phyloP scores from a whole-genome alignment of 2,797 vertebrate genomes.

The Poecile montanus region DNA sequence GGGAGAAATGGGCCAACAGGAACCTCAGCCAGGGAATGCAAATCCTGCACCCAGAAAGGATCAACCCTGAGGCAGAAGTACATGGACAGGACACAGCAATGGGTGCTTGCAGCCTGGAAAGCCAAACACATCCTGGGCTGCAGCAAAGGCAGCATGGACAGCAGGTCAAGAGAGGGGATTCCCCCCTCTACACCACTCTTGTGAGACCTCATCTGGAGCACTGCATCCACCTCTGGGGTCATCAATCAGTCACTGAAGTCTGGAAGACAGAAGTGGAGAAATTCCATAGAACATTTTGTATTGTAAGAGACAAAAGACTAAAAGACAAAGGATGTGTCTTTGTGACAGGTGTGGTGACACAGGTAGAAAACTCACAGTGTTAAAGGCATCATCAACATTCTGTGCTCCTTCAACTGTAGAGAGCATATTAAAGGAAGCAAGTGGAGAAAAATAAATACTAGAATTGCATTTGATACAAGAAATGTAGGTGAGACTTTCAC shows the following conservation, averaged over 20 bases:
- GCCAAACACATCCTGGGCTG: background rate
- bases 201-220: background rate
- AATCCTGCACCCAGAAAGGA: background rate
- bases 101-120: background rate
- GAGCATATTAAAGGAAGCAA: background rate
- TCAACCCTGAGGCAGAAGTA: background rate
- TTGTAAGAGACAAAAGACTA: background rate
- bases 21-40: background rate
- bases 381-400: background rate
- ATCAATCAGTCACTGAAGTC: background rate
- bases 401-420: background rate
- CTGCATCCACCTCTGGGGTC: background rate
- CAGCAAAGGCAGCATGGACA: background rate
- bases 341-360: background rate
- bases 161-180: background rate
- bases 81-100: background rate
- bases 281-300: background rate
- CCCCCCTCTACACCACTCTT: background rate
- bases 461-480: background rate
- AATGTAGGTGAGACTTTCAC: background rate
- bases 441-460: background rate
- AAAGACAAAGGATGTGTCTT: background rate
- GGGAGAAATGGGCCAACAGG: background rate
- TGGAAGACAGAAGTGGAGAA: background rate
- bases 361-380: background rate